Percentiles rank a stretch among this genome's conserved stretches.
Conservation (phyloP, 2,797 vertebrate genomes). For the Rachycentron canadum region DNA sequence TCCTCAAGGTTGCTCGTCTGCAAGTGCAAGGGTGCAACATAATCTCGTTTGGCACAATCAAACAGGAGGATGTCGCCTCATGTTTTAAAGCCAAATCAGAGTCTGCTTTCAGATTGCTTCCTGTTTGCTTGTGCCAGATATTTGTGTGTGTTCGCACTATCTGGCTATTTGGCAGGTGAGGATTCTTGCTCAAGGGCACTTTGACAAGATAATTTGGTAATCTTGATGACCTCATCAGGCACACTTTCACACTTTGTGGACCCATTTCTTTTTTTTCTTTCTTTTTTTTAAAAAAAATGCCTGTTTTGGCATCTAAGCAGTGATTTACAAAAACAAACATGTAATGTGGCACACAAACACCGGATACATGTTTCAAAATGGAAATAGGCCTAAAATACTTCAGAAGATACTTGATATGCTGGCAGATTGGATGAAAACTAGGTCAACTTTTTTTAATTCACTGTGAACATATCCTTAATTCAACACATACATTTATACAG, state of each 20-base stretch:
- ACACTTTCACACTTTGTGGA: not conserved
- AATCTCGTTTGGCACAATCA: conserved; percentile 56
- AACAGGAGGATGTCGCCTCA: conserved; percentile 39
- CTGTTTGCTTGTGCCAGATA: conserved; percentile 48
- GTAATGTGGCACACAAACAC: not conserved
- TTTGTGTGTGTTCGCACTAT: conserved; percentile 1
- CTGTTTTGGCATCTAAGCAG: not conserved
- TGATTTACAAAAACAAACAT: not conserved
- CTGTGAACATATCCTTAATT: not conserved
- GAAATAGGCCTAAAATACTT: not conserved
- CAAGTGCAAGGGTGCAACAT: conserved; percentile 50
- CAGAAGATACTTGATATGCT: not conserved
- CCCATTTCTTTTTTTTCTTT: too few species aligned
- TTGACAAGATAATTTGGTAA: not conserved
- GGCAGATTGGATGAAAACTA: not conserved
- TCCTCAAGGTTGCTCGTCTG: conserved; percentile 23
- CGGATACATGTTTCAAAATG: not conserved
- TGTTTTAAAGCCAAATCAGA: conserved; percentile 51
- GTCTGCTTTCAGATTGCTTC: conserved; percentile 50
- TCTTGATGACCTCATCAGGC: conserved; percentile 2
- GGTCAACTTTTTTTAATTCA: not conserved
- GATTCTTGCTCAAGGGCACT: conserved; percentile 14
- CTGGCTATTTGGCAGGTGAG: conserved; percentile 15
- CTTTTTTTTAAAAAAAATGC: too few species aligned
- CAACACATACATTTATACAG: conserved; percentile 4